Conservation (phyloP, 2,888 invertebrate genomes). For the Acrocyrtus sp. region DNA sequence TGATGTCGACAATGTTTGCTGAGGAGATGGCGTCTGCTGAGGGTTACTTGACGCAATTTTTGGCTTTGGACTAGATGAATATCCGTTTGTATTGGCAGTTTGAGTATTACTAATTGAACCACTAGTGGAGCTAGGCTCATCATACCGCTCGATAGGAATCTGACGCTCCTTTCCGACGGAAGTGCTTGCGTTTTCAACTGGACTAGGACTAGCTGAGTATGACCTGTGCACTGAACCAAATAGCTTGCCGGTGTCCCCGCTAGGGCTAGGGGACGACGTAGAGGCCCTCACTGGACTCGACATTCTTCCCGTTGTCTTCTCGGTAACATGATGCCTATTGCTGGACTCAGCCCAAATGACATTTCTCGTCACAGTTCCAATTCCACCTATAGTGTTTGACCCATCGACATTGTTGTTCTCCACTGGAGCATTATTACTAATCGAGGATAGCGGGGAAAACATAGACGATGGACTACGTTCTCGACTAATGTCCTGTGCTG, state of each 20-base stretch:
- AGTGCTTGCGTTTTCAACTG: slow-evolving; percentile 5
- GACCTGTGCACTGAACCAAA: slow-evolving; percentile 30
- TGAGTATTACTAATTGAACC: slow-evolving; percentile 19
- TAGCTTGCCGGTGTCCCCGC: slow-evolving; percentile 11
- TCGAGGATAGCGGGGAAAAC: slow-evolving; percentile 7
- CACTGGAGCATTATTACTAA: background rate
- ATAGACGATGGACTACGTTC: slow-evolving; percentile 37
- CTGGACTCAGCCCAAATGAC: slow-evolving; percentile 60
- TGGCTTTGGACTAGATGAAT: slow-evolving; percentile 35
- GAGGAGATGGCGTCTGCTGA: background rate
- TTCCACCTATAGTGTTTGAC: slow-evolving; percentile 39
- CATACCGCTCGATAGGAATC: slow-evolving; percentile 55
- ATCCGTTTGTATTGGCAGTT: slow-evolving; percentile 35
- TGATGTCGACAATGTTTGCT: background rate
- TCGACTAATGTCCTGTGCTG: slow-evolving; percentile 27
- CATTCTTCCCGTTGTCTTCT: slow-evolving; percentile 46
- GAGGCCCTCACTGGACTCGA: slow-evolving; percentile 31
- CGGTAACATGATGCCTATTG: slow-evolving; percentile 53
- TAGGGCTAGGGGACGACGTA: slow-evolving; percentile 2
- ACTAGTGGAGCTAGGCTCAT: slow-evolving; percentile 28
- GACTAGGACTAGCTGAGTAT: slow-evolving; percentile 31
- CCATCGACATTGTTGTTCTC: slow-evolving; percentile 32
- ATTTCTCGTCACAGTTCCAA: slow-evolving; percentile 57
- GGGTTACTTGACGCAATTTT: slow-evolving; percentile 17
- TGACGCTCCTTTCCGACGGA: slow-evolving; percentile 38